phyloP scores from a whole-genome alignment of 2,113 vertebrate genomes.

The Xiphophorus maculatus region DNA sequence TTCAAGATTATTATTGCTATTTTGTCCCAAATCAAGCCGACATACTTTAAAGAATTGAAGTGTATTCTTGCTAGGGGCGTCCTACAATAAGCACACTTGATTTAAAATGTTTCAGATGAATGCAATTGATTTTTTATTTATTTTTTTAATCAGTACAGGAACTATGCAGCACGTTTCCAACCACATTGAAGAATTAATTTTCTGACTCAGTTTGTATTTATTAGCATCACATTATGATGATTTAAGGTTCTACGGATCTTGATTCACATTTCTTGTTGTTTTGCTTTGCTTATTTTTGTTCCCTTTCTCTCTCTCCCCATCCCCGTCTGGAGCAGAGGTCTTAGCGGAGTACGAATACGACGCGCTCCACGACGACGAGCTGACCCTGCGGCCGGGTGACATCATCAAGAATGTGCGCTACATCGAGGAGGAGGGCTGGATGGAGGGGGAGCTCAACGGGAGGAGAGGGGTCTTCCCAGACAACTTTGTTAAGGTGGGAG shows the following conservation, averaged over 20 bases:
- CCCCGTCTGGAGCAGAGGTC: constrained; percentile 83
- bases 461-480: constrained; percentile 94
- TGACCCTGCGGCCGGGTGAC: constrained; percentile 90
- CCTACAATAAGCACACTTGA: too few relatives aligned
- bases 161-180: neutral
- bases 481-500: constrained; percentile 94
- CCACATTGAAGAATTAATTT: neutral
- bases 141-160: neutral
- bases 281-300: too few relatives aligned
- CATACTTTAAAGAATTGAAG: too few relatives aligned
- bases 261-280: too few relatives aligned
- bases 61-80: too few relatives aligned
- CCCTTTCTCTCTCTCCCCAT: neutral
- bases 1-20: too few relatives aligned
- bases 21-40: too few relatives aligned
- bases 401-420: constrained; percentile 91
- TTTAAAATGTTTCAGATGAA: too few relatives aligned
- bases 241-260: too few relatives aligned
- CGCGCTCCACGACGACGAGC: constrained; percentile 92
- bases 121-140: neutral
- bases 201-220: too few relatives aligned
- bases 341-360: constrained; percentile 95
- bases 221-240: too few relatives aligned
- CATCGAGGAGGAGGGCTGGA: constrained; percentile 95
- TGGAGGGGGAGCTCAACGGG: constrained; percentile 93